phyloP scores from a whole-genome alignment of 2,888 invertebrate genomes.

The Melipona beecheii region DNA sequence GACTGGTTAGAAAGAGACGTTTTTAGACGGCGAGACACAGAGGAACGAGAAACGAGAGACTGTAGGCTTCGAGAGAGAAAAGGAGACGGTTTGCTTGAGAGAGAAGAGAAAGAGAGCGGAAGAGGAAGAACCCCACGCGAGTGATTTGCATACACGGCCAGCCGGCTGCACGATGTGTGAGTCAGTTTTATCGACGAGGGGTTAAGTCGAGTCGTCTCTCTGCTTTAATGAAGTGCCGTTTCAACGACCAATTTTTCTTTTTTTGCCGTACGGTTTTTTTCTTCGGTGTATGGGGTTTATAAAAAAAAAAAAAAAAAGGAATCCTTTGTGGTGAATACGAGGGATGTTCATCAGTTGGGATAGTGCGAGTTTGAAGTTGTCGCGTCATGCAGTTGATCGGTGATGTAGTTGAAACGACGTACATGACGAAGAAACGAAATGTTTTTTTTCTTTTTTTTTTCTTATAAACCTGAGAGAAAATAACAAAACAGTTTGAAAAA shows the following conservation, averaged over 20 bases:
- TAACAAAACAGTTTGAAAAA: not conserved
- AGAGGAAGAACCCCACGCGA: slow-evolving; percentile 70
- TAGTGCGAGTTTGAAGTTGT: slow-evolving; percentile 32
- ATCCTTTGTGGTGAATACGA: slow-evolving; percentile 16
- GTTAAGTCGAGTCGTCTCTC: slow-evolving; percentile 72
- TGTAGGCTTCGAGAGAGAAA: slow-evolving; percentile 30
- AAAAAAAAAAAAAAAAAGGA: not conserved
- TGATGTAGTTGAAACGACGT: not conserved
- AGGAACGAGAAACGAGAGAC: slow-evolving; percentile 5
- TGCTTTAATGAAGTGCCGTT: slow-evolving; percentile 71
- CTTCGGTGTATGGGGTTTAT: slow-evolving; percentile 11
- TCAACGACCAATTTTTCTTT: slow-evolving; percentile 19
- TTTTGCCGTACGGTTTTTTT: not conserved
- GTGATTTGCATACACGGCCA: slow-evolving; percentile 76
- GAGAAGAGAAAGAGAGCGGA: slow-evolving; percentile 28
- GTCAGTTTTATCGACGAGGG: slow-evolving; percentile 74
- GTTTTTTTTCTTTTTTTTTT: not conserved
- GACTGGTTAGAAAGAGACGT: slow-evolving; percentile 22
- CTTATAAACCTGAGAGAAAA: too few relatives aligned
- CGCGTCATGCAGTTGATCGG: slow-evolving; percentile 24
- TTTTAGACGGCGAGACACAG: not conserved
- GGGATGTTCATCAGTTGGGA: not conserved
- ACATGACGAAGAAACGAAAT: not conserved
- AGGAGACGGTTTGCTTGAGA: slow-evolving; percentile 19
- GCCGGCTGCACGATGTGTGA: slow-evolving; percentile 77